These are phyloP conservation scores for Lycorma delicatula DNA, from an alignment of 1,140 invertebrate species.

Conservation along the genomic window DNA sequence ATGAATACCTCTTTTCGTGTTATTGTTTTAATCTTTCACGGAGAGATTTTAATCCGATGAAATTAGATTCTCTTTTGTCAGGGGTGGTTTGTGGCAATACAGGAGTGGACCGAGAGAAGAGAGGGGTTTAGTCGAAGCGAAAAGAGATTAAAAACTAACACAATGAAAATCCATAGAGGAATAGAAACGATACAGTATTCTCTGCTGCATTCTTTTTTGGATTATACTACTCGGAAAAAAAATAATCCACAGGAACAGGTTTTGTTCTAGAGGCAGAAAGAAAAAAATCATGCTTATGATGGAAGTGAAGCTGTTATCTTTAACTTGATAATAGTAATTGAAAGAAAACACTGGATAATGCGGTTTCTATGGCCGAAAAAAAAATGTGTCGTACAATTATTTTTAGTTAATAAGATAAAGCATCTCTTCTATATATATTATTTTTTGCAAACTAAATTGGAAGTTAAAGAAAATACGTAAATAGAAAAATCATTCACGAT, in stretches of 20 bases:
- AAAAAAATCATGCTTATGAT: neutral
- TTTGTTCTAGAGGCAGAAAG: neutral
- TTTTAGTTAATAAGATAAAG: too few species aligned
- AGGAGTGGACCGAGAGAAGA: neutral
- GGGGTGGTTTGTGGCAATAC: neutral
- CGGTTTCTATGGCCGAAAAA: too few species aligned
- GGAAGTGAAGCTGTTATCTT: too few species aligned
- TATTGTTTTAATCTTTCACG: neutral
- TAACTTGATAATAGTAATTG: slow-evolving; percentile 3
- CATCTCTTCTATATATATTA: too few species aligned
- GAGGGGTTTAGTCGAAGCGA: neutral
- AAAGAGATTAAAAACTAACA: slow-evolving; percentile 6
- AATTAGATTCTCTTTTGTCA: slow-evolving; percentile 6
- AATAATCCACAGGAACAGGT: too few species aligned
- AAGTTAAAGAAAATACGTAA: too few species aligned
- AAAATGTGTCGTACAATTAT: too few species aligned
- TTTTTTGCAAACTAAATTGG: too few species aligned
- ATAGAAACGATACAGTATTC: neutral
- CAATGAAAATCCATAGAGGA: slow-evolving; percentile 4
- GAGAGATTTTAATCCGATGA: slow-evolving; percentile 3
- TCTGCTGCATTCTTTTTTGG: neutral
- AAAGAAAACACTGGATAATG: neutral
- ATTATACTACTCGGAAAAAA: too few species aligned
- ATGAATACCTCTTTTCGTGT: slow-evolving; percentile 2
- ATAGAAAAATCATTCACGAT: too few species aligned